These are phyloP conservation scores for Patella pellucida DNA, from an alignment of 2,888 invertebrate genomes.

Conservation along the genomic window DNA sequence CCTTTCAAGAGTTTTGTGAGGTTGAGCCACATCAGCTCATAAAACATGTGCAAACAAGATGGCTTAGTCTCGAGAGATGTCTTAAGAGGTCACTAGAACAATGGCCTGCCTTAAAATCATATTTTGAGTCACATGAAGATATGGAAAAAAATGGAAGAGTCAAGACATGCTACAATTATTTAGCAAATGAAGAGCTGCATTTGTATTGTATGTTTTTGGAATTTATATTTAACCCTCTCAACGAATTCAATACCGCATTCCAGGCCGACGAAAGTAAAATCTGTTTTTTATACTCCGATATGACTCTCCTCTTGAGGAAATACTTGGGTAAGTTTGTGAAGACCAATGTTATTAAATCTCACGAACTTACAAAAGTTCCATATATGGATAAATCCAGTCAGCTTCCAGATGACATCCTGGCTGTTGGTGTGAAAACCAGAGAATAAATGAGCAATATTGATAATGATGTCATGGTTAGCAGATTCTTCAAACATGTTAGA, in stretches of 20 bases:
- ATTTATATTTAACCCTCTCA: too few relatives aligned
- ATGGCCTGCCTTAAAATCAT: slow-evolving; percentile 35
- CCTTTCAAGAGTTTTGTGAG: slow-evolving; percentile 17
- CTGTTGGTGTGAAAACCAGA: neutral
- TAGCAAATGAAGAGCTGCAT: too few relatives aligned
- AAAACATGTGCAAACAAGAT: slow-evolving; percentile 28
- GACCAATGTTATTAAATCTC: neutral
- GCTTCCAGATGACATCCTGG: neutral
- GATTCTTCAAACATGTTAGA: too few relatives aligned
- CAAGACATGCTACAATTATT: too few relatives aligned
- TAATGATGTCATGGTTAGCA: too few relatives aligned
- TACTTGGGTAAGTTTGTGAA: too few relatives aligned
- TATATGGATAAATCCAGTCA: neutral
- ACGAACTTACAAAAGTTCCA: neutral
- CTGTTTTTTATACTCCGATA: too few relatives aligned
- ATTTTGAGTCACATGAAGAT: slow-evolving; percentile 32
- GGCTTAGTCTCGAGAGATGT: slow-evolving; percentile 34
- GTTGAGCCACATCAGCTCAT: slow-evolving; percentile 18
- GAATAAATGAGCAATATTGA: neutral
- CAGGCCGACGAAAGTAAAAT: too few relatives aligned
- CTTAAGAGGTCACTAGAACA: slow-evolving; percentile 31
- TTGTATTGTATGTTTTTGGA: too few relatives aligned
- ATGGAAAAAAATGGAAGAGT: slow-evolving; percentile 21
- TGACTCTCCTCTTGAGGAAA: too few relatives aligned
- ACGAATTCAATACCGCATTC: too few relatives aligned